Evolutionary conservation across 2,113 vertebrate species (phyloP).

Genomic region (Callorhinus ursinus): DNA sequence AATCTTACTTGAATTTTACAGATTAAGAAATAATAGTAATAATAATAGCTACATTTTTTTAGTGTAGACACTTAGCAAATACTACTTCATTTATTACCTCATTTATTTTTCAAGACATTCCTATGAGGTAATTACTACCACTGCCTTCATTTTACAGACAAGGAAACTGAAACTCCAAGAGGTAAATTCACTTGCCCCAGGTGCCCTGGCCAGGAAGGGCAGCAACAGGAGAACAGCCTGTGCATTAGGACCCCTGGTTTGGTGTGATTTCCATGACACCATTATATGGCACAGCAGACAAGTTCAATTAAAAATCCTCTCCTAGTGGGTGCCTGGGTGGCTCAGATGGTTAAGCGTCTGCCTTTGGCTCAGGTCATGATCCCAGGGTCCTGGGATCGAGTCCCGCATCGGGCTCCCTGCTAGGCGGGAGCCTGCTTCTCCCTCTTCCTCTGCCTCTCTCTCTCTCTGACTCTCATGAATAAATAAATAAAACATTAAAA

Average conservation of each 20-base stretch:
- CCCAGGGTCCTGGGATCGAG: no score
- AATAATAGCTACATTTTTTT: background rate
- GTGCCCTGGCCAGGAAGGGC: background rate
- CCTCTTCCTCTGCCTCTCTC: no score
- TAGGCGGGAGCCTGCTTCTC: no score
- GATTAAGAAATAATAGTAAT: background rate
- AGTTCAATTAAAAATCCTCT: background rate
- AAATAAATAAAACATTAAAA: no score
- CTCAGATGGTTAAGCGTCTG: no score
- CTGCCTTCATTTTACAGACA: background rate
- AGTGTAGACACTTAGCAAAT: background rate
- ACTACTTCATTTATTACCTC: background rate
- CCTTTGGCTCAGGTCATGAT: no score
- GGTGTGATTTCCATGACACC: background rate
- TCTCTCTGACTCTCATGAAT: no score
- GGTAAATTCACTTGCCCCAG: background rate
- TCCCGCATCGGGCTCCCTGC: no score
- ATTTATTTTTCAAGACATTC: conserved; percentile 26
- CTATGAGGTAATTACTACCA: background rate
- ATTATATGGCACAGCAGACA: background rate
- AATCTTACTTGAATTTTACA: background rate
- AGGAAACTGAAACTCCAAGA: background rate
- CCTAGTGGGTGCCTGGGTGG: background rate
- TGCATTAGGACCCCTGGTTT: background rate
- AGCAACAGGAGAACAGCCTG: background rate